A percentile compares a stretch with the other conserved stretches of the same genome.
Conservation (phyloP, 1,140 invertebrate genomes). For the Drosophila seguyi region DNA sequence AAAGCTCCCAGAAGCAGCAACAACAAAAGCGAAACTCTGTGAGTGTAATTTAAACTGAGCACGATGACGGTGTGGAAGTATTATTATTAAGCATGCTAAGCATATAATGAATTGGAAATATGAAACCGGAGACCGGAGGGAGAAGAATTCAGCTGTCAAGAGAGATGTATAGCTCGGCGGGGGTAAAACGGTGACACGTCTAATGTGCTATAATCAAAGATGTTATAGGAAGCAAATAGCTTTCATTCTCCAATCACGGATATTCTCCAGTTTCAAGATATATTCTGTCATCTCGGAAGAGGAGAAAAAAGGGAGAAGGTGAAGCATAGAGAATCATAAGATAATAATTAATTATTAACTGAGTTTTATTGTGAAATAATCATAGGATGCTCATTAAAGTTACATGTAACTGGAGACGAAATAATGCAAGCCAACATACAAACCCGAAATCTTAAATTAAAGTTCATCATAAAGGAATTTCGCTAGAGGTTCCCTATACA, state of each 20-base stretch:
- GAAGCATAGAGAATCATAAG: neutral
- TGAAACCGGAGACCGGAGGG: constrained; percentile 61
- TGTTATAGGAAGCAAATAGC: constrained; percentile 52
- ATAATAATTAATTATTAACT: too few species aligned
- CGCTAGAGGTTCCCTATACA: too few species aligned
- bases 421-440: neutral
- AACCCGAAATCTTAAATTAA: neutral
- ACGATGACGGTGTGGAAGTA: constrained; percentile 81
- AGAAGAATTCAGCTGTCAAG: constrained; percentile 37
- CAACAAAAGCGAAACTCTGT: constrained; percentile 77
- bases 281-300: constrained; percentile 7
- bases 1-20: constrained; percentile 57
- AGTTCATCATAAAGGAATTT: neutral
- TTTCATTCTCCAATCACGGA: constrained; percentile 28
- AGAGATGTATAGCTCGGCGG: constrained; percentile 12
- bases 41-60: constrained; percentile 80
- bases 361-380: too few species aligned
- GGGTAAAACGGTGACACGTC: constrained; percentile 55
- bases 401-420: neutral
- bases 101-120: constrained; percentile 83
- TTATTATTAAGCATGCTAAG: constrained; percentile 83
- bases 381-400: neutral
- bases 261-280: neutral
- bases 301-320: neutral
- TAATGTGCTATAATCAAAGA: constrained; percentile 60